Evolutionary conservation across 2,888 invertebrate genomes (phyloP).

Genomic region (Choristoneura rosaceana): DNA sequence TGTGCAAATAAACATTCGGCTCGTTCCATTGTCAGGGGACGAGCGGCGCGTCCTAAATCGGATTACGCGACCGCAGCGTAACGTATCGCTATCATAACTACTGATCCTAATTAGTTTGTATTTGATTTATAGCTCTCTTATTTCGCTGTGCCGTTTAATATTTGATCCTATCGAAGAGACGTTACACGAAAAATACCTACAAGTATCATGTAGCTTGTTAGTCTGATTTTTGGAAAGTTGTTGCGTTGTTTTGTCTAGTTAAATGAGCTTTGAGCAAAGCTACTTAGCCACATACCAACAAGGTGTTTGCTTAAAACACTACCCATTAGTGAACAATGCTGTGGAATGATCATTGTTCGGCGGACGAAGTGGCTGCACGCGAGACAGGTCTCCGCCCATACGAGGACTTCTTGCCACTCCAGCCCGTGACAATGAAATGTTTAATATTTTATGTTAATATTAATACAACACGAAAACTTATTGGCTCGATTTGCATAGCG

Average conservation of each 20-base stretch:
- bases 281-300: constrained; percentile 60
- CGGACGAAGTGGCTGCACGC: constrained; percentile 50
- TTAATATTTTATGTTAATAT: constrained; percentile 56
- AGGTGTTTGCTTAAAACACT: constrained; percentile 62
- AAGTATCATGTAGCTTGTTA: too few species aligned
- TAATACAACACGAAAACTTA: constrained; percentile 40
- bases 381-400: constrained; percentile 63
- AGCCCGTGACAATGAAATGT: constrained; percentile 38
- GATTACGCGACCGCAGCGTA: constrained; percentile 70
- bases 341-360: constrained; percentile 64
- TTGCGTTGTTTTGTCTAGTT: constrained; percentile 17
- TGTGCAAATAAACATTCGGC: constrained; percentile 84
- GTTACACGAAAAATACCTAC: not conserved
- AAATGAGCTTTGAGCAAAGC: constrained; percentile 43
- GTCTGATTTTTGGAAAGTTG: not conserved
- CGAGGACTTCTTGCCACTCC: constrained; percentile 41
- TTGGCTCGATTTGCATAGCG: constrained; percentile 40
- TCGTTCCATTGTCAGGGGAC: constrained; percentile 76
- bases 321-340: constrained; percentile 68
- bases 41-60: constrained; percentile 74
- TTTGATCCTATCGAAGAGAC: constrained; percentile 1
- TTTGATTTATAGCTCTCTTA: constrained; percentile 41
- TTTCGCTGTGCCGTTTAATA: constrained; percentile 1
- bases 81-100: constrained; percentile 66
- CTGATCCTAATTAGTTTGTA: constrained; percentile 68